These are phyloP conservation scores for Ceramica pisi DNA, from an alignment of 2,888 invertebrate genomes.

Conservation along the genomic window DNA sequence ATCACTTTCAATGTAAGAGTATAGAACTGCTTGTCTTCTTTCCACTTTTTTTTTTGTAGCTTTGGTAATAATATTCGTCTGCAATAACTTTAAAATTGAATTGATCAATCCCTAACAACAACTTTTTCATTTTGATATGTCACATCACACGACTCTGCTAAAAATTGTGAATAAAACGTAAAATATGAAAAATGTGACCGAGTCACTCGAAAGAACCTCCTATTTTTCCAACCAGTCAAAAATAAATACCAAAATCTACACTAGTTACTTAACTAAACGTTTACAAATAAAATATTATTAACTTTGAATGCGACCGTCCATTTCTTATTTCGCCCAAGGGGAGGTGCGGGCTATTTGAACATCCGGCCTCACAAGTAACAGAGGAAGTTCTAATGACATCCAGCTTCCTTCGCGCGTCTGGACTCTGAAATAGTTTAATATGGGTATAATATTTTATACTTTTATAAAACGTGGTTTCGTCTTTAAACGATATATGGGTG, in stretches of 20 bases:
- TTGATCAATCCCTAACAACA: too few relatives aligned
- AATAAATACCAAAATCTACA: background rate
- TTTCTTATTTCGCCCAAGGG: constrained; percentile 17
- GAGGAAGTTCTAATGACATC: constrained; percentile 40
- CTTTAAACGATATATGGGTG: background rate
- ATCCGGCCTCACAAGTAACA: constrained; percentile 28
- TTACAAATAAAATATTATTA: constrained; percentile 21
- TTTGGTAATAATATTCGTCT: too few relatives aligned
- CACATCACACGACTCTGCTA: too few relatives aligned
- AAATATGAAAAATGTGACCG: too few relatives aligned
- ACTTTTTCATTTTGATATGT: too few relatives aligned
- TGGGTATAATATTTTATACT: background rate
- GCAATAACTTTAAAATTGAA: too few relatives aligned
- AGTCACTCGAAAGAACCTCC: background rate
- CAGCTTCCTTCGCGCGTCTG: constrained; percentile 32
- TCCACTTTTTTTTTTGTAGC: too few relatives aligned
- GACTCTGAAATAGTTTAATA: constrained; percentile 29
- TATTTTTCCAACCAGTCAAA: background rate
- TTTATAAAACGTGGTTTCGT: background rate
- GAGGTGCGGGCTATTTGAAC: constrained; percentile 31
- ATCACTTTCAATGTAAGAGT: too few relatives aligned
- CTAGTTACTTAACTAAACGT: background rate
- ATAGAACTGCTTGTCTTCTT: too few relatives aligned
- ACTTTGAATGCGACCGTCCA: constrained; percentile 6
- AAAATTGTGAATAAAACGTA: too few relatives aligned